Evolutionary conservation across 2,888 invertebrate species (phyloP).

Genomic region (Glyphotaelius pellucidus): DNA sequence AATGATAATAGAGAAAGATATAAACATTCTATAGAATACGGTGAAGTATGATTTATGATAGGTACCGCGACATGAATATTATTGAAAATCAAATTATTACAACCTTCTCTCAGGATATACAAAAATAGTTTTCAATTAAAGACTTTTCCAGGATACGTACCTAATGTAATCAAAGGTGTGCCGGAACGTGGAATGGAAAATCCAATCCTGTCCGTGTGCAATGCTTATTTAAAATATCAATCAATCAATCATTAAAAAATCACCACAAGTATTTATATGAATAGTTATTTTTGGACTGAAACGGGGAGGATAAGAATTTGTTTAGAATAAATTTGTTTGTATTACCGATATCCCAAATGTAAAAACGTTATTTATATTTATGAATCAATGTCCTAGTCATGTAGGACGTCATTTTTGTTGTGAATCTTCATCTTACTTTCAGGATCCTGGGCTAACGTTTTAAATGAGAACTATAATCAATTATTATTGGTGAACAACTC

Average conservation of each 20-base stretch:
- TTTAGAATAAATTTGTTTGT: background rate
- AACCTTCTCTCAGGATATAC: background rate
- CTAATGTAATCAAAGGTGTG: slow-evolving; percentile 54
- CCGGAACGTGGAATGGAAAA: slow-evolving; percentile 24
- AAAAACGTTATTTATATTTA: background rate
- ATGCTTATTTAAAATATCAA: background rate
- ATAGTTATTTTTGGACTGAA: background rate
- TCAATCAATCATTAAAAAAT: background rate
- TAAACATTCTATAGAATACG: background rate
- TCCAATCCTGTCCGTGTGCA: background rate
- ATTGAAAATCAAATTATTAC: background rate
- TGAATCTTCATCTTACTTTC: background rate
- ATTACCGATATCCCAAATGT: background rate
- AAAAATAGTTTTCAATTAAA: background rate
- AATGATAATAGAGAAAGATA: slow-evolving; percentile 16
- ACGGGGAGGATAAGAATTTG: background rate
- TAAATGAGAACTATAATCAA: background rate
- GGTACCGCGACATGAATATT: background rate
- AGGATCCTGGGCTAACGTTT: background rate
- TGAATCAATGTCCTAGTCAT: background rate
- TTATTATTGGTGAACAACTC: background rate
- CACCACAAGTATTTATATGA: slow-evolving; percentile 9
- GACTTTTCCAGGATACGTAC: slow-evolving; percentile 46
- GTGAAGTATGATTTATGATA: background rate
- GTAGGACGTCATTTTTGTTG: background rate